These are phyloP conservation scores for Gallinago paraguaiae DNA, from an alignment of 2,113 vertebrate species.

Conservation along the genomic window DNA sequence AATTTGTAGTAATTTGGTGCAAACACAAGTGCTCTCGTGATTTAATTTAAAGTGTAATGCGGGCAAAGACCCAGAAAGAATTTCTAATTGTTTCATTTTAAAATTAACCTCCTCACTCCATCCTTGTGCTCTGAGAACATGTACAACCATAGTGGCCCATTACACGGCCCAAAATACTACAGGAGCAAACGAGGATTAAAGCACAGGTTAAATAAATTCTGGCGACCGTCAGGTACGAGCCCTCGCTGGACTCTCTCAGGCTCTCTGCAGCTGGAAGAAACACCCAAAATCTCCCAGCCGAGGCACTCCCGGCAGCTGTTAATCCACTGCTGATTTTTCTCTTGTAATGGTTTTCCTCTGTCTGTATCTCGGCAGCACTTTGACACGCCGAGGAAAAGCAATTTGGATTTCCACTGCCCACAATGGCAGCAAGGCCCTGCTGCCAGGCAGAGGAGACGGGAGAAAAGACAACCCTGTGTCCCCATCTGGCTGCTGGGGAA, in stretches of 20 bases:
- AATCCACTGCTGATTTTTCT: background rate
- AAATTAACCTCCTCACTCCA: conserved; percentile 62
- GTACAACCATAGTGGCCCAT: background rate
- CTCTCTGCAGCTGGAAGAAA: background rate
- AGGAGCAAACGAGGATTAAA: background rate
- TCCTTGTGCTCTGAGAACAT: conserved; percentile 31
- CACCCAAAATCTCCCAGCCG: background rate
- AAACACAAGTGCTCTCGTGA: conserved; percentile 57
- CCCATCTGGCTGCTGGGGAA: background rate
- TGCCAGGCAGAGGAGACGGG: accelerated
- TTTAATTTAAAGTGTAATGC: conserved; percentile 58
- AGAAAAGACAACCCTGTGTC: background rate
- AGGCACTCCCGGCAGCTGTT: background rate
- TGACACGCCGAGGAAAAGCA: background rate
- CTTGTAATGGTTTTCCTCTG: background rate
- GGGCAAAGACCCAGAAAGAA: conserved; percentile 44
- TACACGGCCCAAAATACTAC: background rate
- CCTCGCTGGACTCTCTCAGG: background rate
- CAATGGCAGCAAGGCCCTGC: background rate
- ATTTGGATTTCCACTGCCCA: background rate
- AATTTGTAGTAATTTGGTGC: conserved; percentile 47
- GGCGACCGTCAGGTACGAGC: background rate
- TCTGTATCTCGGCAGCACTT: background rate
- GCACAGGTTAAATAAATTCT: background rate
- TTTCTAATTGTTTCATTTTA: conserved; percentile 60